Evolutionary conservation across 1,140 invertebrate species (phyloP), one percentile per base, ranked within the genome.

Genomic region (Chelonus insularis): DNA sequence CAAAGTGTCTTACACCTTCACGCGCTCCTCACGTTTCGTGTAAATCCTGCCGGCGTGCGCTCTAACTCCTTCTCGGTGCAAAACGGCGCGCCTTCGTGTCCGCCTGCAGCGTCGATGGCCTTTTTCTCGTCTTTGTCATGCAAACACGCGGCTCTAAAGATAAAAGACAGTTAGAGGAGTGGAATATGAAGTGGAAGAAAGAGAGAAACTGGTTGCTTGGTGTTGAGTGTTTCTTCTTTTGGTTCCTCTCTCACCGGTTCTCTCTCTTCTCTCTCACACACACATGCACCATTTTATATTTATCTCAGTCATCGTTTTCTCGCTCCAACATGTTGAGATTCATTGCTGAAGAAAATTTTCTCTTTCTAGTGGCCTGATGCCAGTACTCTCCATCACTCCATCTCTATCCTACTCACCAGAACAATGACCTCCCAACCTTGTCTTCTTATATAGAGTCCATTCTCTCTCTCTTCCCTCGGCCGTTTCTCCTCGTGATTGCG

Each of bases 351-450:
- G 18, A 14, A 43, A 55, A 55, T 55, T 39, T 55, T 36, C 52
- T 51, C 60, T 62, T 60, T 61, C 54, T 51, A 62, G 63, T 68
- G 68, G 66, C 68, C 63, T 29, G 62, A 63, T 69, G 68, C 65
- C 68, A 68, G 64, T 25, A n/a, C 11, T 4, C 52, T 56, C 32
- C 60, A 63, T 48, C 36, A 11, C 39, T 20, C 25, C 39, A 16
- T 62, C 41, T 23, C 25, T 62, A 59, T 25, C 56, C 11, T 58
- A 34, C 62, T 18, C 37, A 32, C 50, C 56, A 55, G 41, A 65
- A 60, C 66, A 50, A 71, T 72, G 68, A 72, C 69, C 70, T 68
- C 64, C 62, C 70, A 68, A 68, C 67, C 69, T 72, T 68, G 68
- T 70, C 60, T 66, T 57, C 64, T 72, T 34, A 16, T 73, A 68